Conservation (phyloP, 2,888 invertebrate species). For the Acanthococcus lagerstroemiae region DNA sequence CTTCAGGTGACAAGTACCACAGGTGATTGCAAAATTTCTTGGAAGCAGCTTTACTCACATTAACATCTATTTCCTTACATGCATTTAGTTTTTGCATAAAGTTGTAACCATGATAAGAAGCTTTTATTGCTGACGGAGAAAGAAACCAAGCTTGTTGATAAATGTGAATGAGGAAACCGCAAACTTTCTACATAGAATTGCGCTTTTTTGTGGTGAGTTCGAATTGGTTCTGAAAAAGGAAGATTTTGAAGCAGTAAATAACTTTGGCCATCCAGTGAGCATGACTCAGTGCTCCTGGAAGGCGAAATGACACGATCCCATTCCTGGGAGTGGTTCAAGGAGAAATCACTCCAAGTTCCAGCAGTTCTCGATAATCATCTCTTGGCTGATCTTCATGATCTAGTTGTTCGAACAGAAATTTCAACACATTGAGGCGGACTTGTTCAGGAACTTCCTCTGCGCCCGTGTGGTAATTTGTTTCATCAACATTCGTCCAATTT, state of each 20-base stretch:
- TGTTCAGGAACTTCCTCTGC: no score
- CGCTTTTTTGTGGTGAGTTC: conserved; percentile 33
- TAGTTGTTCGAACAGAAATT: no score
- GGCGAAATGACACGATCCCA: conserved; percentile 33
- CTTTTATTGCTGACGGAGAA: conserved; percentile 11
- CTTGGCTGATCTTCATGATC: no score
- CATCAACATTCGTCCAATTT: no score
- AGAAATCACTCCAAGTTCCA: no score
- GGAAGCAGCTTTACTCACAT: conserved; percentile 18
- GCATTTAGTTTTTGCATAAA: no score
- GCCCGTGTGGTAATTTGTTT: no score
- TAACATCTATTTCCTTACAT: conserved; percentile 24
- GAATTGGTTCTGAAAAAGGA: conserved; percentile 36
- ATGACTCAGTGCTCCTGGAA: conserved; percentile 37
- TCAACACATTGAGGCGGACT: no score
- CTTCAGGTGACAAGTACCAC: conserved; percentile 30
- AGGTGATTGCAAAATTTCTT: conserved; percentile 33
- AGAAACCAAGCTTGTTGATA: conserved; percentile 31
- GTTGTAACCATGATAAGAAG: conserved; percentile 21
- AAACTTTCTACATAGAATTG: conserved; percentile 31
- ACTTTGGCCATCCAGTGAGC: conserved; percentile 38
- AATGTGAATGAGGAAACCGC: conserved; percentile 26
- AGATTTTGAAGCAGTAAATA: no score
- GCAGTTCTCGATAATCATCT: neutral
- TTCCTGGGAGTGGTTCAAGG: no score